These are phyloP conservation scores for Myripristis jacobus DNA, from an alignment of 2,797 vertebrate species.

Conservation along the genomic window DNA sequence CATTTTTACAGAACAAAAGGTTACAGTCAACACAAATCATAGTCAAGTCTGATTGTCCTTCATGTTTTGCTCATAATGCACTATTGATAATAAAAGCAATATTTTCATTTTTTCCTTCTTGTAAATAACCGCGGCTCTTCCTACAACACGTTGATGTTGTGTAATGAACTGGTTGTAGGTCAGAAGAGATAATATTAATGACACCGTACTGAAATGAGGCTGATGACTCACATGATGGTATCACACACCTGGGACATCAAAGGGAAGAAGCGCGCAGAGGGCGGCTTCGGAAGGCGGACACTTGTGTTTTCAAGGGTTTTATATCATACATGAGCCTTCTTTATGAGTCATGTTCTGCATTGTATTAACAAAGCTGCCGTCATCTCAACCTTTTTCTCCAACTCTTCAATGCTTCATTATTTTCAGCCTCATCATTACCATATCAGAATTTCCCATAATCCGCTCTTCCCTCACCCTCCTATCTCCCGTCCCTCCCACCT, in stretches of 20 bases:
- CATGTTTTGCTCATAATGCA: neutral
- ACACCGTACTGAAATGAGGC: conserved; percentile 70
- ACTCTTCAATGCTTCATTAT: neutral
- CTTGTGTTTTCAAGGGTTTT: conserved; percentile 37
- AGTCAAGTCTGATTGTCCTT: neutral
- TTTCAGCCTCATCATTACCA: neutral
- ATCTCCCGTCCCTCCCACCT: conserved; percentile 10
- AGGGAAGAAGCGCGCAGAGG: conserved; percentile 36
- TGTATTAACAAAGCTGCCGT: conserved; percentile 3
- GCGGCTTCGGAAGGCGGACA: conserved; percentile 7
- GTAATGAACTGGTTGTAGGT: conserved; percentile 28
- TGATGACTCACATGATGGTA: conserved; percentile 70
- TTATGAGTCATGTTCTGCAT: conserved; percentile 26
- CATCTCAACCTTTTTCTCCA: conserved; percentile 24
- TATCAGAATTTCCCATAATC: conserved; percentile 48
- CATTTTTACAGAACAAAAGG: neutral
- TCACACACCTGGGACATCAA: conserved; percentile 83
- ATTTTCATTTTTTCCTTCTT: conserved; percentile 10
- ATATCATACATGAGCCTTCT: neutral
- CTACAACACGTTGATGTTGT: conserved; percentile 24
- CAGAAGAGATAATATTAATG: conserved; percentile 70
- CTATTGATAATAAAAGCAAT: conserved; percentile 34
- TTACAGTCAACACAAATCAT: neutral
- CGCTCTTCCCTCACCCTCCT: conserved; percentile 1
- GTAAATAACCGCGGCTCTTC: neutral